Evolutionary conservation across 2,797 vertebrate genomes (phyloP).

Genomic region (Mareca strepera): DNA sequence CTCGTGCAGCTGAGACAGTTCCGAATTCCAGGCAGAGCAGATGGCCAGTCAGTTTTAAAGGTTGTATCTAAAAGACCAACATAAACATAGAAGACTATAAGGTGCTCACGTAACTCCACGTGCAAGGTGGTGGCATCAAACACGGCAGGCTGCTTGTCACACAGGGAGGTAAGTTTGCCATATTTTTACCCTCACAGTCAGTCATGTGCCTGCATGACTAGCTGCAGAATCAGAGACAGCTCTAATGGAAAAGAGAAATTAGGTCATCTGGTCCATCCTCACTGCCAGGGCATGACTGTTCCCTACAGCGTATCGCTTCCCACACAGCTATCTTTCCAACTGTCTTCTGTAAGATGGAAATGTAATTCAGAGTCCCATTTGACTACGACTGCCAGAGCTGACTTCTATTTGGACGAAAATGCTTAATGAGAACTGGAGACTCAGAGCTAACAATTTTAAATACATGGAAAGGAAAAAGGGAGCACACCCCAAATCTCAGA

Average conservation of each 20-base stretch:
- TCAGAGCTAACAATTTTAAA: background rate
- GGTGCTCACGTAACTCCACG: background rate
- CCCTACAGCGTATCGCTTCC: conserved; percentile 43
- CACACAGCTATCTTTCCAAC: conserved; percentile 61
- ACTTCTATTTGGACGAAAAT: background rate
- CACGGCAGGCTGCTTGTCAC: background rate
- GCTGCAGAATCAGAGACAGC: background rate
- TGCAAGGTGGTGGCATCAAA: background rate
- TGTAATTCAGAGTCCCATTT: conserved; percentile 24
- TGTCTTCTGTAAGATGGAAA: conserved; percentile 18
- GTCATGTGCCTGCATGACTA: conserved; percentile 47
- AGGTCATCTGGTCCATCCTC: conserved; percentile 61
- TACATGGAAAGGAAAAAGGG: background rate
- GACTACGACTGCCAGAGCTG: background rate
- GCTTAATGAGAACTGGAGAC: background rate
- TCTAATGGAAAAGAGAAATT: conserved; percentile 64
- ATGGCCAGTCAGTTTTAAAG: background rate
- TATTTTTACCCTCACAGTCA: background rate
- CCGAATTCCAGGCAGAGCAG: conserved; percentile 1
- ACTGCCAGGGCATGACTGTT: conserved; percentile 60
- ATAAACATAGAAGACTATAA: background rate
- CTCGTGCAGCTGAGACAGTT: conserved; percentile 20
- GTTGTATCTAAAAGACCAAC: background rate
- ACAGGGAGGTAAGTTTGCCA: background rate
- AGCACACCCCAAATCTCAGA: background rate